Base-by-base conservation (phyloP, 2,797 vertebrate genomes). In the Semotilus atromaculatus region DNA sequence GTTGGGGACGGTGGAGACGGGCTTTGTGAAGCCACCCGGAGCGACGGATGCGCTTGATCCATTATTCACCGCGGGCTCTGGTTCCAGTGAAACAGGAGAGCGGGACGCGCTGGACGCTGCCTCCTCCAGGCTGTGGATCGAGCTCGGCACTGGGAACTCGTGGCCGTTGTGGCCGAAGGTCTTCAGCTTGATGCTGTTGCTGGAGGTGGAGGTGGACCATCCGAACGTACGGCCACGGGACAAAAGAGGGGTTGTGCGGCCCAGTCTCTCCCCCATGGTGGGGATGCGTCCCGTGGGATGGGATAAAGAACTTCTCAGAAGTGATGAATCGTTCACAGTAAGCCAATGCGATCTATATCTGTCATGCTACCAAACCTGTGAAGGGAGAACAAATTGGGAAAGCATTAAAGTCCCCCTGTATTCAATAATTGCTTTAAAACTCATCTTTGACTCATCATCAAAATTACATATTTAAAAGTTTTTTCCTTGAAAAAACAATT, bases 41-140 rank as follows among this genome's bases (percentile, higher is more conserved):
- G 81, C 91, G 88, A 60, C 78, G 86, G 94, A 90, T 89, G 94
- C 86, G 87, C 93, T 82, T 11, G 96, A 94, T 94, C 93, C 95
- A 87, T 96, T 96, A 92, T 95, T 96, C 91, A 95, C 87, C 0
- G 85, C 11, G 31, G 91, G 91, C 85, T 95, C 95, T 53, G 92
- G 89, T 93, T 94, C 93, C 92, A 95, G 85, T 48, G 94, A 95
- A 95, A 97, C 95, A 6, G 95, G 93, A 92, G 94, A 96, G 90
- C 94, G 96, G 64, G 88, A 19, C 19, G 83, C 11, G n/a, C 64
- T 86, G 7, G 53, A 55, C n/a, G 83, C 82, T 29, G 84, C 62
- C 14, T 88, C 89, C 81, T 90, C 91, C 74, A 75, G 38, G 34
- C 79, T 79, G 40, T 40, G 55, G 40, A 68, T 88, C 45, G 85